Percentiles rank a stretch among this genome's conserved stretches.
phyloP scores from a whole-genome alignment of 2,113 vertebrate species.

The Semnornis frantzii region DNA sequence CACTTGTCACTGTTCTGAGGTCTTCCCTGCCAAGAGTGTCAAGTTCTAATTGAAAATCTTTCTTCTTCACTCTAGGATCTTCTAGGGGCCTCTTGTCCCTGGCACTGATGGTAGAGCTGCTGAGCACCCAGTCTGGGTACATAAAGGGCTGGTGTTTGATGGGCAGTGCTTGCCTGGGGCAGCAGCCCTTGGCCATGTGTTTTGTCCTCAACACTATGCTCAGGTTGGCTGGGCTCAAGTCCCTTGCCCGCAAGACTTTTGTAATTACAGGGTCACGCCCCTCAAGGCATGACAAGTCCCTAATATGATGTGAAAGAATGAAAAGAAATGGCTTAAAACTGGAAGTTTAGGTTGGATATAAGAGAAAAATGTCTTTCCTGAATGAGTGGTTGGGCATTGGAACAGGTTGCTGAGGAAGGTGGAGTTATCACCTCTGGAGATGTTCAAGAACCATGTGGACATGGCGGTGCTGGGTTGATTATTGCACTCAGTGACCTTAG shows the following conservation, averaged over 20 bases:
- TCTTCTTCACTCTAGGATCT: neutral
- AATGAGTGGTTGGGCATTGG: too few relatives aligned
- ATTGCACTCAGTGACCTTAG: too few relatives aligned
- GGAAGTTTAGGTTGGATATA: too few relatives aligned
- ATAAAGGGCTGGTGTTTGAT: neutral
- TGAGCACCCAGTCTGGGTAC: accelerated
- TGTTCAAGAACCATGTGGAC: neutral
- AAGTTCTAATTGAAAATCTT: neutral
- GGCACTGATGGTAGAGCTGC: neutral
- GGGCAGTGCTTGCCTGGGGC: too few relatives aligned
- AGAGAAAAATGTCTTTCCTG: too few relatives aligned
- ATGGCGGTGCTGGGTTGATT: too few relatives aligned
- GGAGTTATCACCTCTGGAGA: neutral
- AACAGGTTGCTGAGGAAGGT: neutral
- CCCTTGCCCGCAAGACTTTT: neutral
- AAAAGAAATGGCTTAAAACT: too few relatives aligned
- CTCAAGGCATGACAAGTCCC: neutral
- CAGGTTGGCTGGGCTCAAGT: accelerated
- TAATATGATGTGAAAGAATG: neutral
- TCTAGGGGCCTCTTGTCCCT: accelerated
- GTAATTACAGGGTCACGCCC: neutral
- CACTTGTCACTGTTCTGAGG: neutral
- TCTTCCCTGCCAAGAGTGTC: neutral
- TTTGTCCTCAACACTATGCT: neutral
- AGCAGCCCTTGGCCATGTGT: neutral